Base-by-base conservation (phyloP, 23 tunicate species). In the Ascidia mentula region DNA sequence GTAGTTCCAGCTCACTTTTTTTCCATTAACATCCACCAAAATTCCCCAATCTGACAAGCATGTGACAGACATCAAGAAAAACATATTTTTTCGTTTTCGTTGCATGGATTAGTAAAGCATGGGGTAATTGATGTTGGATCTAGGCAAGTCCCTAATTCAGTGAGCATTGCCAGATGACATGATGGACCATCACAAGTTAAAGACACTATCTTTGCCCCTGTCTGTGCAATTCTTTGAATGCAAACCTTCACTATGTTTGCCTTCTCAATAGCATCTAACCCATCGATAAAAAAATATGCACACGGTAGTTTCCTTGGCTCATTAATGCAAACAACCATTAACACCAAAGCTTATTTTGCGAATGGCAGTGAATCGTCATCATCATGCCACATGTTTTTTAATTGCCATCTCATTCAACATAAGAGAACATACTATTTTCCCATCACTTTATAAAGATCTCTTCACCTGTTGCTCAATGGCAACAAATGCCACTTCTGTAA, bases 221-320 rank as follows among this genome's bases (percentile, higher is more conserved):
- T 42, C 15, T 42, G 15, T 42, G 53, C 53, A 9, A 42, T 15
- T 42, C 53, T 42, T 15, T 42, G 15, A 15, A 42, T 42, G 53
- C 53, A 42, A 12, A 31, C 33, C 33, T 42, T 15, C 12, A 42
- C 53, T 9, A 42, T 42, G 15, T 42, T 42, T 9, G 53, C 53
- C 31, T n/a, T 9, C 59, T 76, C 79, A 5, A 7, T 38, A 6
- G 40, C 79, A 37, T 15, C 4, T 18, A 76, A 24, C 7, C 59
- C 79, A 38, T 76, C 79, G n/a, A 76, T 40, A 31, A 76, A 17
- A 76, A 76, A 76, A 38, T 76, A 76, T 24, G 31, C 79, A 18
- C 26, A 18, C 32, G 79, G 79, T 18, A 76, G 18, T 18, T 76
- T 76, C 79, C 79, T 37, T 7, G 12, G 8, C 31, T 8, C 59